A percentile compares a stretch with the other conserved stretches of the same genome.
Evolutionary conservation across 2,113 vertebrate species (phyloP).

Genomic region (Lagenorhynchus albirostris): DNA sequence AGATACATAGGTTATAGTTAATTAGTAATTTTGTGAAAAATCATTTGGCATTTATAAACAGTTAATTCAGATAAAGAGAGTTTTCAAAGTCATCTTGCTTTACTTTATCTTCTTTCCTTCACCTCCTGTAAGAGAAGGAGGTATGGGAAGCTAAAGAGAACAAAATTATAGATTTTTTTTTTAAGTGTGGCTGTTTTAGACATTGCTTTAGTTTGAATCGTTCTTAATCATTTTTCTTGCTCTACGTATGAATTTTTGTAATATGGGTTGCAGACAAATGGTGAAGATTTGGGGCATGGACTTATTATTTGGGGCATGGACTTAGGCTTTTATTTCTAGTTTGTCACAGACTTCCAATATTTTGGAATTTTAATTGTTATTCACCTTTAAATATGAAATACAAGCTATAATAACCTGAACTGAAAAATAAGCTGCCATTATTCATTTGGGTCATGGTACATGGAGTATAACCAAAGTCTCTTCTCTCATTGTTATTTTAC

Average conservation of each 20-base stretch:
- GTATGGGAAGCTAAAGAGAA: neutral
- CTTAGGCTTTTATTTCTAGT: conserved; percentile 1
- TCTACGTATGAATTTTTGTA: neutral
- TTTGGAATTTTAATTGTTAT: neutral
- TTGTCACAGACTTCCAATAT: neutral
- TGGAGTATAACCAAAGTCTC: neutral
- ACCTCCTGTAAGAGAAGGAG: neutral
- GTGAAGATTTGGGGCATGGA: neutral
- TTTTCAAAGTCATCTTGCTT: neutral
- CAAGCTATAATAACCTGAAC: neutral
- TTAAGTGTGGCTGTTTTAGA: neutral
- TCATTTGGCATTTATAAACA: neutral
- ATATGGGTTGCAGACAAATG: neutral
- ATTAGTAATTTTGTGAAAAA: conserved; percentile 30
- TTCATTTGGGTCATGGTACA: neutral
- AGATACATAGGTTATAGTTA: neutral
- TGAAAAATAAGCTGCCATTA: conserved; percentile 2
- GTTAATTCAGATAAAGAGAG: neutral
- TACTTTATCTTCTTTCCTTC: neutral
- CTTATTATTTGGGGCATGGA: neutral
- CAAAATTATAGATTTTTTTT: neutral
- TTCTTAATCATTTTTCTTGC: neutral
- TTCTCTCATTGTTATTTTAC: neutral
- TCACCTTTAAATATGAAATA: conserved; percentile 15
- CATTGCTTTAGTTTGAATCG: conserved; percentile 20